A percentile compares a stretch with the other conserved stretches of the same genome.
Evolutionary conservation across 2,113 vertebrate species (phyloP).

Genomic region (Ondatra zibethicus): DNA sequence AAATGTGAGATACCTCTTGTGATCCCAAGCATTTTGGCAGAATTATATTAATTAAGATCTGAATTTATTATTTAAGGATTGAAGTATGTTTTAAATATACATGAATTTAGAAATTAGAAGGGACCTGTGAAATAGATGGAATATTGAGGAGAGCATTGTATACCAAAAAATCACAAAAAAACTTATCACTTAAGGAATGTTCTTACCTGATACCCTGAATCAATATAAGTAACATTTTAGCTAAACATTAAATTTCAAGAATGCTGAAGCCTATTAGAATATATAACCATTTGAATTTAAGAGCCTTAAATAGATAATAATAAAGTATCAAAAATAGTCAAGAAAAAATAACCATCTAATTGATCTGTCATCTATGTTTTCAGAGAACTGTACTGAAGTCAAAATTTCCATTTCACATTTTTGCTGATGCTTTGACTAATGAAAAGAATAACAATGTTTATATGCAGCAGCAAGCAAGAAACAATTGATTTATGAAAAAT

Average conservation of each 20-base stretch:
- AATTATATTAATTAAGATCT: not conserved
- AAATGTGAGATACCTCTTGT: not conserved
- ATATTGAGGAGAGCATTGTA: not conserved
- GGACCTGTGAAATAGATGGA: not conserved
- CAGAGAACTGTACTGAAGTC: not conserved
- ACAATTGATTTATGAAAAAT: not conserved
- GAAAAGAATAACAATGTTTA: not conserved
- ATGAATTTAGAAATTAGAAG: not conserved
- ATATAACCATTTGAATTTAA: not conserved
- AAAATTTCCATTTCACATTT: not conserved
- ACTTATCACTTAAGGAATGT: not conserved
- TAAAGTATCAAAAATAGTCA: not conserved
- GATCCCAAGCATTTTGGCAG: not conserved
- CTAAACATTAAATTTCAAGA: not conserved
- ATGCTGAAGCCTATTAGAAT: not conserved
- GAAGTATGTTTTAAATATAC: not conserved
- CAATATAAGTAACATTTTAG: not conserved
- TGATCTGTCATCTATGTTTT: conserved; percentile 5
- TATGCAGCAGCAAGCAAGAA: not conserved
- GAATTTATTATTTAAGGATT: not conserved
- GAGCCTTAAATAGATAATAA: not conserved
- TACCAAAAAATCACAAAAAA: not conserved
- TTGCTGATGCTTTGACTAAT: not conserved
- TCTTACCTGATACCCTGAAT: not conserved
- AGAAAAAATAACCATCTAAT: not conserved